Evolutionary conservation across 2,113 vertebrate genomes (phyloP).

Genomic region (Junco hyemalis): DNA sequence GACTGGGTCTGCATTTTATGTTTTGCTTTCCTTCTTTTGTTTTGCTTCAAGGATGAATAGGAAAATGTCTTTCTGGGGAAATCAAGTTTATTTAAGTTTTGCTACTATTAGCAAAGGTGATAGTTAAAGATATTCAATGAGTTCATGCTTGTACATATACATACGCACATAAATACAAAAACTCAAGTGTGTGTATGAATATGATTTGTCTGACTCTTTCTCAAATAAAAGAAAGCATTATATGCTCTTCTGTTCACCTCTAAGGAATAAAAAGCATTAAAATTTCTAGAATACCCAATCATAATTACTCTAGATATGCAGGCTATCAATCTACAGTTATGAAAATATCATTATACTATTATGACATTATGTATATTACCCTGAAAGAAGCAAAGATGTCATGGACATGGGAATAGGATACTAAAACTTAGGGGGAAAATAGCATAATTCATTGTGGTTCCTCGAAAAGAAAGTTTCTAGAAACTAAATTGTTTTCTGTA

Average conservation of each 20-base stretch:
- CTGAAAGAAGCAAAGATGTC: background rate
- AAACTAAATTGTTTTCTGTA: background rate
- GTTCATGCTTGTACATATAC: background rate
- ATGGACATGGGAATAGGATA: background rate
- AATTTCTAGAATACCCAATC: background rate
- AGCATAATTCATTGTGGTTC: background rate
- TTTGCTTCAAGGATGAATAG: background rate
- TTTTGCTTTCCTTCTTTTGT: background rate
- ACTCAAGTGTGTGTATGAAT: accelerated
- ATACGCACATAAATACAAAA: background rate
- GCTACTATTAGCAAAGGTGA: background rate
- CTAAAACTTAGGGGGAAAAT: background rate
- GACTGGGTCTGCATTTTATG: background rate
- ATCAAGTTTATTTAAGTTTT: background rate
- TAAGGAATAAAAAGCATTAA: background rate
- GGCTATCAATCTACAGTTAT: background rate
- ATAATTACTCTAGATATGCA: background rate
- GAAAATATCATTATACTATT: background rate
- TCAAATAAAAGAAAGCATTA: background rate
- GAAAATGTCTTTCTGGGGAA: background rate
- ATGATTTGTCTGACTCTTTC: background rate
- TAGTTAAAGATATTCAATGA: background rate
- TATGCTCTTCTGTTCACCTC: background rate
- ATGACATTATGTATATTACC: background rate
- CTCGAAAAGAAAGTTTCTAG: background rate